Conservation (phyloP, 2,888 invertebrate genomes). For the Tetanocera ferruginea region DNA sequence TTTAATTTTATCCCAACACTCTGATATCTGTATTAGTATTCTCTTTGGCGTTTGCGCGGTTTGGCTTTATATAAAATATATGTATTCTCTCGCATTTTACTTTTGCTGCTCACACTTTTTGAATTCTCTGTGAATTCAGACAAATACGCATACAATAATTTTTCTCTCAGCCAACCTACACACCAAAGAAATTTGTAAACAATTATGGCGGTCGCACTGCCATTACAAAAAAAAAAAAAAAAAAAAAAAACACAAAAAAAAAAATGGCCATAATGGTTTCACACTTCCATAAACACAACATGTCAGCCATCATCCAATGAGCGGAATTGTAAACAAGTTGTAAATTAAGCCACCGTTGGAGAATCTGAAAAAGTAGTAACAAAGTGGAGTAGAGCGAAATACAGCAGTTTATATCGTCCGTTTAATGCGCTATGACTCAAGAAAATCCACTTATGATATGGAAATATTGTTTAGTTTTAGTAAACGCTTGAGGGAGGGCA, state of each 20-base stretch:
- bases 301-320: constrained; percentile 58
- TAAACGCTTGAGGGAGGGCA: no score
- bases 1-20: constrained; percentile 29
- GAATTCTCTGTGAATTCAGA: neutral
- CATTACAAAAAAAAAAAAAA: constrained; percentile 11
- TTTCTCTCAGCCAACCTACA: neutral
- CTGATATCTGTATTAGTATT: neutral
- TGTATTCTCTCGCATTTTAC: neutral
- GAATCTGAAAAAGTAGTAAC: neutral
- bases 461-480: no score
- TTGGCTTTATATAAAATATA: neutral
- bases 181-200: constrained; percentile 54
- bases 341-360: constrained; percentile 37
- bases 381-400: neutral
- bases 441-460: no score
- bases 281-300: constrained; percentile 46
- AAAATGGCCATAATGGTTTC: constrained; percentile 60
- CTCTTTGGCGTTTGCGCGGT: neutral
- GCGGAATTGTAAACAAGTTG: constrained; percentile 33
- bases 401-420: neutral
- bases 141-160: neutral
- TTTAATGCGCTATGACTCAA: neutral
- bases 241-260: constrained; percentile 30
- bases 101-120: neutral
- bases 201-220: constrained; percentile 61